Evolutionary conservation across 1,140 invertebrate genomes (phyloP).

Genomic region (Berghia stephanieae): DNA sequence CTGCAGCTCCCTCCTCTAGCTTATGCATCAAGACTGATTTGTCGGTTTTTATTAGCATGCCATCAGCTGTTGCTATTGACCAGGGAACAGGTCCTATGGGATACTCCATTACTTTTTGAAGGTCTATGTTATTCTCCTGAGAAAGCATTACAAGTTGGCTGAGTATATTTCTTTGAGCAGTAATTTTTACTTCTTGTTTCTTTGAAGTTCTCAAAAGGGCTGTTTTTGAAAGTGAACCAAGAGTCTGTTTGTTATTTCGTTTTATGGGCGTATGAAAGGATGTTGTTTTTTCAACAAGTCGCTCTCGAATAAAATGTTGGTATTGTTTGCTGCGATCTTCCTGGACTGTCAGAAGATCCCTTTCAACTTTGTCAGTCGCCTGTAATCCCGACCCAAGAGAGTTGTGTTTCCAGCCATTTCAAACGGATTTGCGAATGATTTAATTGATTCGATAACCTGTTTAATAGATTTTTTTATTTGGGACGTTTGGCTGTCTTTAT

Average conservation of each 20-base stretch:
- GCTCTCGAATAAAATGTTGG: constrained; percentile 2
- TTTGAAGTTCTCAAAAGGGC: constrained; percentile 9
- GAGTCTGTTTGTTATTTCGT: background rate
- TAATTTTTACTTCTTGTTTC: background rate
- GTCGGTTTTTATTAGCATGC: constrained; percentile 5
- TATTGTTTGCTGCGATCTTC: constrained; percentile 13
- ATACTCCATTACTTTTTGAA: constrained; percentile 13
- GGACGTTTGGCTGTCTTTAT: constrained; percentile 31
- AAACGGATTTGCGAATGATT: constrained; percentile 34
- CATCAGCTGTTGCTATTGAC: background rate
- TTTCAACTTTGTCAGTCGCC: constrained; percentile 10
- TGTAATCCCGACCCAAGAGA: constrained; percentile 30
- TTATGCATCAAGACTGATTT: background rate
- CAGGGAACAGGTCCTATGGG: background rate
- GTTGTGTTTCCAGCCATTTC: constrained; percentile 22
- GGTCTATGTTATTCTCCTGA: background rate
- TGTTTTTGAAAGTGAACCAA: constrained; percentile 1
- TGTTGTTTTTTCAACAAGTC: constrained; percentile 13
- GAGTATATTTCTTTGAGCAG: constrained; percentile 4
- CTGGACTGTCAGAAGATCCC: constrained; percentile 21
- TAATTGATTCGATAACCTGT: constrained; percentile 30
- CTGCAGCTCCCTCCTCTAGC: background rate
- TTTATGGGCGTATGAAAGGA: constrained; percentile 9
- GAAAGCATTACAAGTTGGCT: background rate
- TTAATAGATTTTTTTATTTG: constrained; percentile 34